phyloP scores from a whole-genome alignment of 2,113 vertebrate species.

The Struthio camelus region DNA sequence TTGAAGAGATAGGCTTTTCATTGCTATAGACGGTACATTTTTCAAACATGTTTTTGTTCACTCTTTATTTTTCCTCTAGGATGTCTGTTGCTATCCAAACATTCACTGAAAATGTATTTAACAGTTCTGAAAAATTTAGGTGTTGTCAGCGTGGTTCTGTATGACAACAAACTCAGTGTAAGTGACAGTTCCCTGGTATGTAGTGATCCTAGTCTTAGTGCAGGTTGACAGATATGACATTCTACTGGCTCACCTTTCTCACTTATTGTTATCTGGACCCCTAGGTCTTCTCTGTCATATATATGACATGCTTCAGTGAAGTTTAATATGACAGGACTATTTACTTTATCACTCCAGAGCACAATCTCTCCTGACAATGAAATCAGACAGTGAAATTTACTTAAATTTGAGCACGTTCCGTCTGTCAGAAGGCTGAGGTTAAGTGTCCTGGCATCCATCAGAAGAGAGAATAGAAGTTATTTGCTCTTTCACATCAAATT shows the following conservation, averaged over 20 bases:
- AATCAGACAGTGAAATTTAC: constrained; percentile 61
- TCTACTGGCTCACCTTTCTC: constrained; percentile 75
- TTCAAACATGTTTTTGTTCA: neutral
- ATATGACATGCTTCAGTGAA: constrained; percentile 39
- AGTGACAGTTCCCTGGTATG: neutral
- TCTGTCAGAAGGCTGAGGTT: constrained; percentile 70
- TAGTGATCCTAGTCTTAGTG: constrained; percentile 20
- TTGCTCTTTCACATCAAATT: constrained; percentile 73
- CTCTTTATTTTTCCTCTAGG: neutral
- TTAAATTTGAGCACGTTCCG: constrained; percentile 39
- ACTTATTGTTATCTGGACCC: constrained; percentile 75
- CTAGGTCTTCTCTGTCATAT: constrained; percentile 60
- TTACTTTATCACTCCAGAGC: constrained; percentile 57
- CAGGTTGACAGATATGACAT: constrained; percentile 66
- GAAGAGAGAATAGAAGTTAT: constrained; percentile 49
- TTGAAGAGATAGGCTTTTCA: neutral
- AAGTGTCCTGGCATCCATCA: constrained; percentile 71
- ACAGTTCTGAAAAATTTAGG: constrained; percentile 19
- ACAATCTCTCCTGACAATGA: constrained; percentile 62
- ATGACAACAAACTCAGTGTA: constrained; percentile 14
- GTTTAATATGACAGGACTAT: constrained; percentile 77
- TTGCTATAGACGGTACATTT: neutral
- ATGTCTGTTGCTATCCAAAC: neutral
- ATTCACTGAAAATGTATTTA: neutral
- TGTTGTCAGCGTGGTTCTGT: constrained; percentile 2